Evolutionary conservation across 2,113 vertebrate species (phyloP), one percentile per base, ranked within the genome.

Genomic region (Theristicus caerulescens): DNA sequence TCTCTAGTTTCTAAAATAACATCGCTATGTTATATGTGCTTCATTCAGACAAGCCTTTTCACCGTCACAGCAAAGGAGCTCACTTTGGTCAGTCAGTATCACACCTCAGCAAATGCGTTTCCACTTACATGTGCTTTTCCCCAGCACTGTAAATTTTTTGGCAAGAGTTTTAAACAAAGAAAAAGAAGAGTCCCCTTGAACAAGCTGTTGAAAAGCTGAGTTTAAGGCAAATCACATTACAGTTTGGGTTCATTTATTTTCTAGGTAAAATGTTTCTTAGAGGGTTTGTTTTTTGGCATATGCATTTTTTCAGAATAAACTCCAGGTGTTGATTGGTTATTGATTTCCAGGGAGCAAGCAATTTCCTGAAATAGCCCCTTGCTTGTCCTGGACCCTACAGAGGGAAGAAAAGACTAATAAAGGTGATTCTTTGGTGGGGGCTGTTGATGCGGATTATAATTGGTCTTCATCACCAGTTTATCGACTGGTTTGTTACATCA

Each of bases 381-480:
- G 66, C 55, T 88, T 91, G 62, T 69, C 26, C 80, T 76, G 62
- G 71, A 85, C 51, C 64, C 57, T 76, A n/a, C 29, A 76, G 88
- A 93, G n/a, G 31, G 24, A 83, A 88, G 24, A 78, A 72, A 89
- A 84, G 11, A 40, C 44, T 52, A 69, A 87, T 86, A 92, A 86
- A 91, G 65, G 64, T 65, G 55, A 62, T 71, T 85, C 22, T 86
- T 93, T 49, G 57, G 24, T 58, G 27, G 44, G 31, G 51, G 46
- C n/a, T 67, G 49, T 77, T 93, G 82, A 78, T 92, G 42, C 0
- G 0, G 57, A 14, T 91, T 87, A 38, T 96, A 97, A 96, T 85
- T 86, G 79, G 73, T 93, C 94, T 90, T 96, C 96, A 96, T 95
- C 96, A 92, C 74, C 61, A 89, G 79, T 66, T 81, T 92, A 97